Percentiles rank a stretch among this genome's conserved stretches.
Evolutionary conservation across 2,888 invertebrate genomes (phyloP).

Genomic region (Erpobdella octoculata): DNA sequence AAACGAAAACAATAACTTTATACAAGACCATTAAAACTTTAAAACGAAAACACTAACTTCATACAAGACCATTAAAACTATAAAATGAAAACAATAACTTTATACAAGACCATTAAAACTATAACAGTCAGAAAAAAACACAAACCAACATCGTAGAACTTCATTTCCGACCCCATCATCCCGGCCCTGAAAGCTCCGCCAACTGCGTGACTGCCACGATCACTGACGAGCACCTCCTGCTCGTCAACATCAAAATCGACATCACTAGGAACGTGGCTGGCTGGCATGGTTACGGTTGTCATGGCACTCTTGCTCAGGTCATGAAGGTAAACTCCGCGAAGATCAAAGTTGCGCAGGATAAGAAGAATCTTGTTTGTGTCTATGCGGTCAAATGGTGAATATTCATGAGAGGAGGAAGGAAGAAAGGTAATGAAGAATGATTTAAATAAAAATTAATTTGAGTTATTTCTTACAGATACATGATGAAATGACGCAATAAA

Average conservation of each 20-base stretch:
- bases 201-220: slow-evolving; percentile 54
- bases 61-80: no score
- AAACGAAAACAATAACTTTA: no score
- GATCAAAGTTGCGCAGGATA: slow-evolving; percentile 59
- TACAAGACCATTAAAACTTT: no score
- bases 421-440: not conserved
- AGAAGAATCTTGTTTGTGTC: slow-evolving; percentile 73
- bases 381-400: slow-evolving; percentile 48
- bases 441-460: no score
- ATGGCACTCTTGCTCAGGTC: slow-evolving; percentile 70
- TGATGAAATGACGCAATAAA: no score
- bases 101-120: no score
- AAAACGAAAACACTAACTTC: no score
- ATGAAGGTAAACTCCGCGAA: slow-evolving; percentile 72
- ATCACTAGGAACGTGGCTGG: slow-evolving; percentile 60
- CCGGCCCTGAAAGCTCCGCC: slow-evolving; percentile 63
- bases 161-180: slow-evolving; percentile 65
- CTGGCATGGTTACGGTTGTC: slow-evolving; percentile 69
- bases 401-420: not conserved
- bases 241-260: slow-evolving; percentile 78
- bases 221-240: slow-evolving; percentile 66
- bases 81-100: no score
- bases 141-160: slow-evolving; percentile 42
- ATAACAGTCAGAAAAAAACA: no score
- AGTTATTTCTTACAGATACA: no score